Percentiles rank a stretch among this genome's conserved stretches.
Evolutionary conservation across 2,888 invertebrate species (phyloP).

Genomic region (Alsophila aescularia): DNA sequence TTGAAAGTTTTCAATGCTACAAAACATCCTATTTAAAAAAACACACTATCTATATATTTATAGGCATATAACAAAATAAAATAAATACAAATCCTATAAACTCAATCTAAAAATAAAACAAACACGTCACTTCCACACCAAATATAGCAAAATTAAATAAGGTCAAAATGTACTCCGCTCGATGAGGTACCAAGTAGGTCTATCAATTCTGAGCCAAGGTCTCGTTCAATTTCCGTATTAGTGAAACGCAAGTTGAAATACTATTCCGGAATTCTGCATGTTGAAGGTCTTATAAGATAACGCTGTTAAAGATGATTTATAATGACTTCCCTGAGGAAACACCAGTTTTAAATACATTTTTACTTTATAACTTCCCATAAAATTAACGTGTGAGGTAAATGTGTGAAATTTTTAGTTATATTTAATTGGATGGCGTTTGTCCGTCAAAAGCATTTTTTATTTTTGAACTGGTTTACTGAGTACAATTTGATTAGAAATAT

Average conservation of each 20-base stretch:
- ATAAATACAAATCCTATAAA: not conserved
- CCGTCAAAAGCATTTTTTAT: no score
- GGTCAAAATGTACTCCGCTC: constrained; percentile 15
- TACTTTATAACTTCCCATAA: not conserved
- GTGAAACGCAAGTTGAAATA: constrained; percentile 31
- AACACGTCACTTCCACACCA: constrained; percentile 9
- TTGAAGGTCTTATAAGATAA: constrained; percentile 56
- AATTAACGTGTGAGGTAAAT: no score
- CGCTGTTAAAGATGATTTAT: constrained; percentile 70
- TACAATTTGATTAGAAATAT: no score
- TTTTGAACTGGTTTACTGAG: no score
- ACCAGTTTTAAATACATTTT: not conserved
- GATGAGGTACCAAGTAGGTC: constrained; percentile 15
- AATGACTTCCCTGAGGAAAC: constrained; percentile 70
- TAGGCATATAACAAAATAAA: not conserved
- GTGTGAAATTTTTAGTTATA: no score
- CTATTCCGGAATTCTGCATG: constrained; percentile 71
- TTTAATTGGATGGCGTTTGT: no score
- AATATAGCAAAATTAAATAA: constrained; percentile 15
- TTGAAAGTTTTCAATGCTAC: no score
- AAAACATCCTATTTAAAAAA: no score
- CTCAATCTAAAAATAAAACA: constrained; percentile 2
- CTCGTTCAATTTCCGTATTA: constrained; percentile 34
- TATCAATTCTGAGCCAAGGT: constrained; percentile 29
- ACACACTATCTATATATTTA: no score